Evolutionary conservation across 2,113 vertebrate species (phyloP), one percentile per base, ranked within the genome.

Genomic region (Brachyhypopomus gauderio): DNA sequence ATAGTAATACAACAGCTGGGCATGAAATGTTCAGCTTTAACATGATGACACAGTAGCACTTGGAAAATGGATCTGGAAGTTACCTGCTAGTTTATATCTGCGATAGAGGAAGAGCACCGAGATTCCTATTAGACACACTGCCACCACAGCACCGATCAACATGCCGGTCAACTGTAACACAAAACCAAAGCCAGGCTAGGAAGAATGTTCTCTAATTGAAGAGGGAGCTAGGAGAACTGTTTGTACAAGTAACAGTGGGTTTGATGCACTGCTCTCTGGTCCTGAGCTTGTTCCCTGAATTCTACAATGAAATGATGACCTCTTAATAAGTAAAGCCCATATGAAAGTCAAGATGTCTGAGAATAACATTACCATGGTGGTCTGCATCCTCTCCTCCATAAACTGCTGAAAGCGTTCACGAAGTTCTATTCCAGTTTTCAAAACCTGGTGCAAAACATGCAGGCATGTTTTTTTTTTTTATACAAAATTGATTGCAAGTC

Each of bases 371-470:
- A 98, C 97, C 96, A 98, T 96, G 3, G 95, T 96, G 23, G 91
- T 95, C 88, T 96, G 96, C 86, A 96, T 93, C 75, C 88, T 91
- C 72, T 95, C 94, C 88, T 97, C 95, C 75, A 94, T 85, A 86
- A 96, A 95, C 89, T 93, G 92, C 34, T 95, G 93, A 22, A 95
- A 72, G 69, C 91, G 91, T 1, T 88, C 88, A 7, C 59, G 85
- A n/a, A 96, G 79, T 5, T 92, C 87, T 60, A 77, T 88, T 38
- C 88, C 87, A 72, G 84, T 85, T 3, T 86, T 8, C 75, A 88
- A 11, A 82, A 84, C 52, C 87, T 92, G 62, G 52, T 72, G 79
- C 75, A 41, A 85, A 0, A 64, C 45, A 86, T 7, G 76, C 30
- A 30, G 3, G 20, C 23, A 25, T 1, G 16, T 14, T 1, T 58